Evolutionary conservation across 2,113 vertebrate species (phyloP).

Genomic region (Notiomystis cincta): DNA sequence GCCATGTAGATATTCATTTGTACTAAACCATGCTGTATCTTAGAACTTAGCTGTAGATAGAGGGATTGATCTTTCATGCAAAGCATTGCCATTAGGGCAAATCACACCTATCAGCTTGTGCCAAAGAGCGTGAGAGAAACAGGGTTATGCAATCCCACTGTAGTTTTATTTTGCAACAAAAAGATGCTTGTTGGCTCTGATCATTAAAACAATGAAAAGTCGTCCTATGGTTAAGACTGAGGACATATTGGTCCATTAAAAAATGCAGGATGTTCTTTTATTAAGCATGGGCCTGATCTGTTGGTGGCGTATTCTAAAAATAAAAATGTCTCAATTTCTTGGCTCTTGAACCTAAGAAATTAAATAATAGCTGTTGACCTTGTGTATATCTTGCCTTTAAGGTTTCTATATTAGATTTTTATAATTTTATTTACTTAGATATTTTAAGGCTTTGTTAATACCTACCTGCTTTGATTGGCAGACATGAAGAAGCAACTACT

Average conservation of each 20-base stretch:
- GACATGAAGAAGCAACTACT: neutral
- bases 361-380: neutral
- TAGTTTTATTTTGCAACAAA: neutral
- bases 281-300: neutral
- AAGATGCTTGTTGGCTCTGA: neutral
- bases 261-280: neutral
- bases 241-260: neutral
- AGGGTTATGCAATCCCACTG: neutral
- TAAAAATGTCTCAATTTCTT: neutral
- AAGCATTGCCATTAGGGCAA: neutral
- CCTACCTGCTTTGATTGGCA: neutral
- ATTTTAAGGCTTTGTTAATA: neutral
- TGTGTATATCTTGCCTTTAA: neutral
- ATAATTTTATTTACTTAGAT: neutral
- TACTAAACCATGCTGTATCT: neutral
- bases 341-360: neutral
- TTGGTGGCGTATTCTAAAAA: neutral
- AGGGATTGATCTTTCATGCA: neutral
- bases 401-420: neutral
- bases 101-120: neutral
- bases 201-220: neutral
- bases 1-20: neutral
- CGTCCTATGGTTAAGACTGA: neutral
- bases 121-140: neutral
- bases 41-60: neutral